phyloP scores from a whole-genome alignment of 1,140 invertebrate species.

The Danaus melanippus region DNA sequence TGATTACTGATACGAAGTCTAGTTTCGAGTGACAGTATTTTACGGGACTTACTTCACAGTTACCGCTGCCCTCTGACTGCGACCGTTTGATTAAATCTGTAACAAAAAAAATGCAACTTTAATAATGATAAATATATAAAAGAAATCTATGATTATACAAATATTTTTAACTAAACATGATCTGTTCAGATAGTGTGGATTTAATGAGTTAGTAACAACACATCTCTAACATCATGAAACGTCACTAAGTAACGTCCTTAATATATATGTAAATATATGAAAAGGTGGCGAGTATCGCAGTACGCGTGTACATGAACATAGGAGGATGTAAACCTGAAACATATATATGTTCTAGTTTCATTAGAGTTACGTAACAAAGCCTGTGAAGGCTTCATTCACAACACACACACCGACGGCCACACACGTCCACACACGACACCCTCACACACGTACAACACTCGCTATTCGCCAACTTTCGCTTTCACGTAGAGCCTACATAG shows the following conservation, averaged over 20 bases:
- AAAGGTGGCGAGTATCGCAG: not conserved
- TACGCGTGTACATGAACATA: too few relatives aligned
- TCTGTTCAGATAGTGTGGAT: too few relatives aligned
- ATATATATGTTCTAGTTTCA: slow-evolving; percentile 9
- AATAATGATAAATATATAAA: too few relatives aligned
- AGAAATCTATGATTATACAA: too few relatives aligned
- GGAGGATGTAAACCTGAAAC: too few relatives aligned
- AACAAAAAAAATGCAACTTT: slow-evolving; percentile 16
- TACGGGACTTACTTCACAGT: slow-evolving; percentile 21
- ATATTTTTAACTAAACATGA: too few relatives aligned
- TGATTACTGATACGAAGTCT: not conserved
- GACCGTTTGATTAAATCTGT: slow-evolving; percentile 30
- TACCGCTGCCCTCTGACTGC: slow-evolving; percentile 22
- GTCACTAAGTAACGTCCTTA: too few relatives aligned
- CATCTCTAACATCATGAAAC: too few relatives aligned
- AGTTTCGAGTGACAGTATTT: not conserved
- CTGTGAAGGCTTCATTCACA: slow-evolving; percentile 39
- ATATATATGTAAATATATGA: not conserved
- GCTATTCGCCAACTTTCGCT: slow-evolving; percentile 57
- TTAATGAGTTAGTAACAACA: too few relatives aligned
- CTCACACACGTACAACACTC: slow-evolving; percentile 32
- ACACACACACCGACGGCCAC: slow-evolving; percentile 23
- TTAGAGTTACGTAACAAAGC: slow-evolving; percentile 31
- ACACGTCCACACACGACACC: slow-evolving; percentile 33
- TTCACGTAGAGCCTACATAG: slow-evolving; percentile 58